Evolutionary conservation across 2,888 invertebrate species (phyloP), one percentile per base, ranked within the genome.

Genomic region (Uropetala carovei): DNA sequence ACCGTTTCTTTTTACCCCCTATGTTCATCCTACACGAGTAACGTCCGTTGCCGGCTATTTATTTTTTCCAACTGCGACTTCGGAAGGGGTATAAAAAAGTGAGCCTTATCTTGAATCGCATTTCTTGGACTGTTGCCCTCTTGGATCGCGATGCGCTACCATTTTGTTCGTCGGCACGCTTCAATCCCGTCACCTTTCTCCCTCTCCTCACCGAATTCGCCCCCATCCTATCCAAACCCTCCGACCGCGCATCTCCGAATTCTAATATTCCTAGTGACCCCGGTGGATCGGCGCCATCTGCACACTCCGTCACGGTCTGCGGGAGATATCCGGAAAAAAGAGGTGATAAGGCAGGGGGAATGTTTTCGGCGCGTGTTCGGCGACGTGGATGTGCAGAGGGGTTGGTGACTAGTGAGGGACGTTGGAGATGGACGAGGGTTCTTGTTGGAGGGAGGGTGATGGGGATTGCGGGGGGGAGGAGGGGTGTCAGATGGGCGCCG

Each of bases 101-200:
- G 43, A 43, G 43, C 43, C n/a, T n/a, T 75, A 75, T 75, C 75
- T 75, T 75, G 75, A 75, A 75, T 75, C 75, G 13, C 75, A 75
- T 75, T 75, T 75, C 75, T 22, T 14, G 75, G 75, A 11, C 75
- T 27, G 27, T 27, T 75, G 75, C 75, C 5, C 75, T 4, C 75
- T 27, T 4, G 16, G 75, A 75, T 75, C 75, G 75, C 18, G 75
- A 75, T 75, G 75, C 16, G 27, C n/a, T 75, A n/a, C 75, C n/a
- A 0, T 75, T 75, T 75, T 75, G 75, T 75, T 7, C 75, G 22
- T n/a, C 75, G 75, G 75, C 75, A 75, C 75, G 75, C 75, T 75
- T 75, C 75, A 22, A 22, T 22, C 75, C 75, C 75, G 22, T 22
- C 75, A 10, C 75, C 75, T 5, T 75, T 22, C 64, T n/a, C 11